Evolutionary conservation across 1,140 invertebrate species (phyloP), one percentile per base, ranked within the genome.

Genomic region (Trachymyrmex cornetzi): DNA sequence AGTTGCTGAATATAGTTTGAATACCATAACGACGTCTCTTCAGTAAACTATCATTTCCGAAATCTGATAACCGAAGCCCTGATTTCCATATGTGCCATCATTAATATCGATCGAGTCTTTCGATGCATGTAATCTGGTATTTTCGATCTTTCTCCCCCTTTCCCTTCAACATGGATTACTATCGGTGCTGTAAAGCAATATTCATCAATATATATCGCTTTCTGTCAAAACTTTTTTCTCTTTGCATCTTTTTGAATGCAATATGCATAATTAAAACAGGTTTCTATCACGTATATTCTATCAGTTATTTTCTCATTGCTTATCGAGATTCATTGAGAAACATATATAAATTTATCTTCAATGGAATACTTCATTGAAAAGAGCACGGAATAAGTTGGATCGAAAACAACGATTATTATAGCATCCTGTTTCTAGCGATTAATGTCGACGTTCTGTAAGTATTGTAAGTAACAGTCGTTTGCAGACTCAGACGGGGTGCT

Each of bases 221-320:
- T 80, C n/a, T 34, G 64, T 38, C 66, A 38, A 19, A 57, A 24
- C 3, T 34, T 53, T 24, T 66, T 34, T 53, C 7, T 6, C 14
- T 22, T 19, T 80, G 3, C 6, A 5, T 53, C 9, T 57, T 50
- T 38, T 30, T 50, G 24, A 5, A 53, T 53, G 53, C 38, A 38
- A 80, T 19, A 69, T 34, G 2, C 27, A 80, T 80, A 81, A 81
- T 71, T 69, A 53, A 71, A 38, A 57, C 64, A 38, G 64, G 48
- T 81, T 80, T 80, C 57, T 14, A 24, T 34, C 24, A 5, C 24
- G 24, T 53, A 38, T n/a, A 50, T 24, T 77, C n/a, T n/a, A n/a
- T 57, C 59, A 66, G 22, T 12, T 48, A 55, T 57, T 11, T 53
- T 22, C 12, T 6, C 22, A 4, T 24, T 38, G 14, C 79, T 61